Conservation (phyloP, 1,140 invertebrate species). For the Orchesella cincta region DNA sequence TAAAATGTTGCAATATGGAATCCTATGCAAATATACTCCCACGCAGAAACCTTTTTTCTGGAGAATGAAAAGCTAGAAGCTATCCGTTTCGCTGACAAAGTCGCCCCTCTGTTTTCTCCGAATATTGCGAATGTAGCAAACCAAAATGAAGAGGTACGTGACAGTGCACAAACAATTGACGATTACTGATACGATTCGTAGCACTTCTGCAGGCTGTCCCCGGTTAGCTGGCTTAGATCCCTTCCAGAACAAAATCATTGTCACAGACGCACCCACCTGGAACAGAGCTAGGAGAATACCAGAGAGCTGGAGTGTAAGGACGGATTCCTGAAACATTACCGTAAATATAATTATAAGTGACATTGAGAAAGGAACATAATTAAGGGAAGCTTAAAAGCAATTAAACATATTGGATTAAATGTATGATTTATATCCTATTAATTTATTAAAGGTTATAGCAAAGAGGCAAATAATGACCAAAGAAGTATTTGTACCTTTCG, state of each 20-base stretch:
- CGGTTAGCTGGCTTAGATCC: neutral
- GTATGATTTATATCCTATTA: neutral
- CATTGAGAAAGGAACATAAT: too few relatives aligned
- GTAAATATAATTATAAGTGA: neutral
- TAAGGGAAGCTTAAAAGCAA: too few relatives aligned
- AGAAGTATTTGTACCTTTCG: constrained; percentile 16
- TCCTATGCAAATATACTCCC: too few relatives aligned
- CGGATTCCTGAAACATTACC: constrained; percentile 14
- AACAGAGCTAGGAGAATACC: neutral
- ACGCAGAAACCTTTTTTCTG: neutral
- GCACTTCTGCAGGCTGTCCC: neutral
- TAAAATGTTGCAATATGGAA: too few relatives aligned
- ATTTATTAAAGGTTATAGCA: neutral
- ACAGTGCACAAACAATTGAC: constrained; percentile 12
- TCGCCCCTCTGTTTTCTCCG: neutral
- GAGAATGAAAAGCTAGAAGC: neutral
- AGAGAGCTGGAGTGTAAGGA: neutral
- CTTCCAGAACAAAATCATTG: constrained; percentile 21
- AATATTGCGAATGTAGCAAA: constrained; percentile 23
- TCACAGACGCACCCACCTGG: neutral
- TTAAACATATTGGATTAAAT: too few relatives aligned
- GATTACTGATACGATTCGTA: neutral
- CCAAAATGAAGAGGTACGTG: constrained; percentile 20
- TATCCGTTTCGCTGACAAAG: constrained; percentile 19
- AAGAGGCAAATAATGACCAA: neutral